Evolutionary conservation across 2,888 invertebrate species (phyloP), one percentile per base, ranked within the genome.

Genomic region (Listrodromus nycthemerus): DNA sequence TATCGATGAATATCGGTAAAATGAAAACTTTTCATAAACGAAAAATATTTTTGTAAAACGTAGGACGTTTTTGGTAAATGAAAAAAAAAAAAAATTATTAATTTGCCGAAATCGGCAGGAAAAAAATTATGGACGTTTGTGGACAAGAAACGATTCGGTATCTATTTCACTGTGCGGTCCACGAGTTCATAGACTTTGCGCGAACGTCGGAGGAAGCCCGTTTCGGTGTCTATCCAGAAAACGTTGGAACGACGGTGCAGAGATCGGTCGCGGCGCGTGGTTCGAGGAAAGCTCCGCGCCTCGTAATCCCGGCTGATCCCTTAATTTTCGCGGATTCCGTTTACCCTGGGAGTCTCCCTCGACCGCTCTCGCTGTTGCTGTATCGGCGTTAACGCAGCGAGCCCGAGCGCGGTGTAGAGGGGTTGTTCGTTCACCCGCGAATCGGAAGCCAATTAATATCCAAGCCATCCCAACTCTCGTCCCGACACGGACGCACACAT

Each of bases 361-460:
- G 24, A 37, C 71, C 66, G 24, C 71, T 61, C 67, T 2, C 30
- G 73, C 66, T 70, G 27, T 6, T 19, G 30, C 48, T 80, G 61
- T 80, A 78, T 80, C 73, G 73, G 45, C 69, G 69, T 74, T 85
- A 85, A 73, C 70, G 77, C 48, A 74, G 33, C 84, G 83, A 77
- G 86, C 79, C 30, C 58, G 2, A 83, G 73, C 86, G 84, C 70
- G 73, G 83, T 85, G 83, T 79, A 45, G 58, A 71, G 69, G 86
- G 85, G 71, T 80, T 75, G 71, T 70, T 85, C 86, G 79, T 55
- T 85, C 86, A 84, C 55, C 87, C 84, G 86, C 87, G 87, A 89
- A 92, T 92, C 90, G 90, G 91, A 91, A 91, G 91, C 91, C 91
- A 92, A 92, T 92, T 92, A 92, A 92, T 92, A 91, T 88, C 89